phyloP scores from a whole-genome alignment of 2,113 vertebrate species.

The Festucalex cinctus region DNA sequence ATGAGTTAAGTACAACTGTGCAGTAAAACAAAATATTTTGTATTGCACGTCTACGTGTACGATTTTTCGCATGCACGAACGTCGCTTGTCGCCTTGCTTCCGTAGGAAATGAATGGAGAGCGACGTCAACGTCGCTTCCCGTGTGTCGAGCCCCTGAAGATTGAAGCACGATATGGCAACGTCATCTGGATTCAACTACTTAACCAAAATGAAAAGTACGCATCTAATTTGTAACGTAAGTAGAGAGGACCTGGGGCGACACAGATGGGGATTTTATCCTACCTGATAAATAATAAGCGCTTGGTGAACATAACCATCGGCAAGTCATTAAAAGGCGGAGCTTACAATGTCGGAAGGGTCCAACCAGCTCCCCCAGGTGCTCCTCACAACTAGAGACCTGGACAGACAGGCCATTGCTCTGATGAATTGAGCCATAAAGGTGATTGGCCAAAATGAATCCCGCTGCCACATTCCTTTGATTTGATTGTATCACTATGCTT shows the following conservation, averaged over 20 bases:
- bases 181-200: not conserved
- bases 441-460: constrained; percentile 67
- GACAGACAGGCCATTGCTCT: constrained; percentile 46
- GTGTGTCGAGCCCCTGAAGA: no score
- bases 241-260: constrained; percentile 54
- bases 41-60: no score
- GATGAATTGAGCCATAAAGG: constrained; percentile 68
- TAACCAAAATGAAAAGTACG: not conserved
- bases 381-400: constrained; percentile 58
- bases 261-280: constrained; percentile 56
- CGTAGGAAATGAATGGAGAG: no score
- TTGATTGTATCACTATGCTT: constrained; percentile 42
- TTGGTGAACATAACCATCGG: constrained; percentile 58
- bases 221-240: not conserved
- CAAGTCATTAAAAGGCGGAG: constrained; percentile 68
- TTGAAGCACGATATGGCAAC: not conserved
- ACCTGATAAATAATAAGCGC: constrained; percentile 55
- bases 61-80: no score
- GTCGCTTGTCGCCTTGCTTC: no score
- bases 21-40: no score
- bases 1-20: no score
- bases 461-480: constrained; percentile 53
- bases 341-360: constrained; percentile 51
- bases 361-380: constrained; percentile 52
- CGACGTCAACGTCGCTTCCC: no score